phyloP scores from a whole-genome alignment of 2,113 vertebrate species.

The Onychostruthus taczanowskii region DNA sequence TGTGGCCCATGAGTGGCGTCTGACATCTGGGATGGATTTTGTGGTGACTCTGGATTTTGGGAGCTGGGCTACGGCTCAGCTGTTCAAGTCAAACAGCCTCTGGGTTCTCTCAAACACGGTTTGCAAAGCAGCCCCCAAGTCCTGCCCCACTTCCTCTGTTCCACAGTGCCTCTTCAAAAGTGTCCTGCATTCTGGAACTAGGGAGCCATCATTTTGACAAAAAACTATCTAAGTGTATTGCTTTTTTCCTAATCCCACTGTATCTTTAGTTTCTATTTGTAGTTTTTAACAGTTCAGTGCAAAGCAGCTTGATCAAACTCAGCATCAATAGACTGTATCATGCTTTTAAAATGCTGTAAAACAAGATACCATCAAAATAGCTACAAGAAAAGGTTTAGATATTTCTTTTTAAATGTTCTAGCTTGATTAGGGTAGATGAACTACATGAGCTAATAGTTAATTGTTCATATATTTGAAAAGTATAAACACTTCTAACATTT shows the following conservation, averaged over 20 bases:
- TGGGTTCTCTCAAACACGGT: not conserved
- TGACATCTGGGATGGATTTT: not conserved
- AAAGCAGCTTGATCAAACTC: not conserved
- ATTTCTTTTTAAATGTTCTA: constrained; percentile 38
- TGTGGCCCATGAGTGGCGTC: not conserved
- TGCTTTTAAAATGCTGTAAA: not conserved
- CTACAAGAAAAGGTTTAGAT: not conserved
- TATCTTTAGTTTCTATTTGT: not conserved
- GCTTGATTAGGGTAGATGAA: constrained; percentile 38
- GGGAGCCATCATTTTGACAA: not conserved
- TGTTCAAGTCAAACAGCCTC: constrained; percentile 6
- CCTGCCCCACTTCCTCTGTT: not conserved
- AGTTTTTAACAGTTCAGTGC: not conserved
- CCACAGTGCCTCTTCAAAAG: not conserved
- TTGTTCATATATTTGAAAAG: constrained; percentile 56
- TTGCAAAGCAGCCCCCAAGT: not conserved
- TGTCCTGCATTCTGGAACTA: not conserved
- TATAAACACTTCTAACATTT: constrained; percentile 18
- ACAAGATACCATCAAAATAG: not conserved
- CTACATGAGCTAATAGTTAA: constrained; percentile 29
- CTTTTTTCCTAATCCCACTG: not conserved
- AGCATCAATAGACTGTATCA: not conserved
- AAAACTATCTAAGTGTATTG: not conserved
- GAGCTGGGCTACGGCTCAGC: not conserved
- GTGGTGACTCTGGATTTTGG: constrained; percentile 6